Evolutionary conservation across 2,113 vertebrate genomes (phyloP), one percentile per base, ranked within the genome.

Genomic region (Sinosuthora webbiana): DNA sequence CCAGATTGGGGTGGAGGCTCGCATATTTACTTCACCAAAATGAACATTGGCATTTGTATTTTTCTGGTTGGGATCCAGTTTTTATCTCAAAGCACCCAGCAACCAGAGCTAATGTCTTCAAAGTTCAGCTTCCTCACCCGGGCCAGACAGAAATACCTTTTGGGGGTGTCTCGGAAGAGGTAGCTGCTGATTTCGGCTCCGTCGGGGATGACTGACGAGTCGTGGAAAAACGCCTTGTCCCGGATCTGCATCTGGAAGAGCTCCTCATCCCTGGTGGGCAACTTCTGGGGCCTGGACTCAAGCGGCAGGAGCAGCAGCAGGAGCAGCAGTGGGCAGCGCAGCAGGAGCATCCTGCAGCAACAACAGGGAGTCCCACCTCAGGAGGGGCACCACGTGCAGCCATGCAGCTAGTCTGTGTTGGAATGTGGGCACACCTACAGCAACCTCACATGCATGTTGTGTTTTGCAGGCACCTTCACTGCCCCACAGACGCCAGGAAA

Each of bases 191-290:
- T 99, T 97, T 99, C 99, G 0, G 99, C 99, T 96, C 99, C 99
- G 5, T 99, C 99, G 1, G 99, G 99, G 88, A 99, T 98, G 86
- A 99, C 98, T 1, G 99, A 99, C 0, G 99, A 99, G 96, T 99
- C 99, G 1, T 99, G 99, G 89, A 99, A 99, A 92, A 99, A 97
- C 0, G 98, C 95, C 89, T 99, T 99, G 98, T 99, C 99, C 89
- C 98, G 98, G 93, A 99, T 99, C 97, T 99, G 99, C 99, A 99
- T 99, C 97, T 99, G 99, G 94, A 99, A 99, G 88, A 99, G 98
- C 24, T 99, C 99, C 90, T 99, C 99, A 86, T 99, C 99, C 77
- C 99, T 98, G 10, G 99, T 99, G 52, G 99, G 99, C 25, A 99
- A 71, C 95, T 99, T 99, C 98, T 99, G 99, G 62, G 98, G 96